Conservation (phyloP, 2,113 vertebrate species). For the Chauna torquata region DNA sequence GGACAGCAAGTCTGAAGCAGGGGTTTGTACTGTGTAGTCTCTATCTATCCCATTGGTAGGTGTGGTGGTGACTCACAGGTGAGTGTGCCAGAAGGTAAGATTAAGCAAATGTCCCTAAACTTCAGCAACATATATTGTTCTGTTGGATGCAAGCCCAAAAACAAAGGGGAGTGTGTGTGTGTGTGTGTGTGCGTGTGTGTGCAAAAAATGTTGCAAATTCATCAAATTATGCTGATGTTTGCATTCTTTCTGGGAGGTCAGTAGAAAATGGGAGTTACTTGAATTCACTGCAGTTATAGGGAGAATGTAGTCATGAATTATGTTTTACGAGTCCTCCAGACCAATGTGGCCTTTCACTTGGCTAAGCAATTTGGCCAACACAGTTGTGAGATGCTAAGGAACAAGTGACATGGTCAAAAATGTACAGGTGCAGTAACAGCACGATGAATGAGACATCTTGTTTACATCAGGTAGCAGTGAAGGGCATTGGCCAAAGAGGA, state of each 20-base stretch:
- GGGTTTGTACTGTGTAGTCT: not conserved
- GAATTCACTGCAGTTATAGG: not conserved
- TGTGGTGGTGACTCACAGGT: not conserved
- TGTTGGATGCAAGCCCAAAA: not conserved
- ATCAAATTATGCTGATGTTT: accelerated
- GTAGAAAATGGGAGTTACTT: not conserved
- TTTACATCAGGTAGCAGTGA: not conserved
- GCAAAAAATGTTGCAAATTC: not conserved
- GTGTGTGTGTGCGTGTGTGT: not conserved
- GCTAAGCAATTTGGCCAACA: not conserved
- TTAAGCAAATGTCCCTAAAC: constrained; percentile 21
- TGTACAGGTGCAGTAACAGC: not conserved
- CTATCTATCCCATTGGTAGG: not conserved
- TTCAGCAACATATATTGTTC: constrained; percentile 12
- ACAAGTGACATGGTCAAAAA: not conserved
- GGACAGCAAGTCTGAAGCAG: not conserved
- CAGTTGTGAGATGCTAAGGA: not conserved
- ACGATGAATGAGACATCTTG: not conserved
- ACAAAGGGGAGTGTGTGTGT: not conserved
- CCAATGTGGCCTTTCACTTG: not conserved
- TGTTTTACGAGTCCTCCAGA: not conserved
- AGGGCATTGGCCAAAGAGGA: not conserved
- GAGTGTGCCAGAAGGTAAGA: not conserved
- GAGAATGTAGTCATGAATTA: not conserved
- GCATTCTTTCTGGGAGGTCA: not conserved